Base-by-base conservation (phyloP, 2,888 invertebrate species). In the Mythimna pallens region DNA sequence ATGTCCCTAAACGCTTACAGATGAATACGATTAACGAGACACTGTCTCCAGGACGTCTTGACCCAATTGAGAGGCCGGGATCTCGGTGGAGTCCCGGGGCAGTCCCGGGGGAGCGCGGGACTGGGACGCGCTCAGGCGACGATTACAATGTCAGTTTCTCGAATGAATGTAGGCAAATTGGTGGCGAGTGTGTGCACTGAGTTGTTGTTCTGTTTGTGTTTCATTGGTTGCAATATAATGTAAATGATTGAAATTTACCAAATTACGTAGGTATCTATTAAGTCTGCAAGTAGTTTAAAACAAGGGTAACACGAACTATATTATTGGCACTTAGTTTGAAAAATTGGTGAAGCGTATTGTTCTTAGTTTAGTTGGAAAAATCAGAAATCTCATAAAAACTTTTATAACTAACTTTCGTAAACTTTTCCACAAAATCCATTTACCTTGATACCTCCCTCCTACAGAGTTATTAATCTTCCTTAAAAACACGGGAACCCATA, bases 21-120 rank as follows among this genome's bases (percentile, higher is more conserved):
- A 81, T 84, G 84, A 82, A 82, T 82, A 84, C 82, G 77, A 82
- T 82, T 82, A 84, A 81, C 78, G 47, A 64, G 84, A 76, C 77
- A 84, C 62, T 73, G 81, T 73, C 72, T 80, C 70, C 67, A 70
- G 57, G 74, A 82, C 78, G 66, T 84, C 82, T 82, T 84, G 82
- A 82, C 82, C 82, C 72, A 72, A 75, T 84, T 82, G 82, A 70
- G 69, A 61, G 62, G 57, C 59, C 57, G 57, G 61, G 57, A 64
- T 52, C 58, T 61, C 57, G 54, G 54, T 50, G 47, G 30, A 50
- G 65, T 36, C 47, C 55, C 54, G 65, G 25, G n/a, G 52, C 34
- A 67, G 54, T 59, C 61, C 55, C 43, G 20, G 65, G 68, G 34
- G 40, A 54, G 50, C 14, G 80, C 52, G 65, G 62, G 47, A 52